Evolutionary conservation across 1,140 invertebrate genomes (phyloP), one percentile per base, ranked within the genome.

Genomic region (Drosophila athabasca): DNA sequence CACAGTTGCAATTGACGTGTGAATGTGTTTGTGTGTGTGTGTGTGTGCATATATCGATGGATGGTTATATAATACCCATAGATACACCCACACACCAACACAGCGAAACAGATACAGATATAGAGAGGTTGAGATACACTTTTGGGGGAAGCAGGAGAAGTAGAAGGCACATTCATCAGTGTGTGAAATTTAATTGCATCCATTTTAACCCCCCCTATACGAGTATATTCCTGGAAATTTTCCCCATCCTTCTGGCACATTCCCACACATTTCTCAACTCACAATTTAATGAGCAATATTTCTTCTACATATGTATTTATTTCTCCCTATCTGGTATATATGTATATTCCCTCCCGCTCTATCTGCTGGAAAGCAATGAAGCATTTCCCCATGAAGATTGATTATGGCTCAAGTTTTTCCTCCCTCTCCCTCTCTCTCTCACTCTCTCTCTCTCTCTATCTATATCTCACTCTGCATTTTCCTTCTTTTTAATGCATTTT

Each of bases 371-470:
- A 44, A 17, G 66, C 76, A 76, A 60, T 72, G 79, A 78, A 75
- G 79, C 69, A 83, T 77, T 58, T 43, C 45, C 81, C 78, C 65
- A 85, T 87, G 69, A 85, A 87, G 81, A 85, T 85, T 85, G 81
- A 85, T 85, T 85, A 85, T 81, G 69, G 82, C 78, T 67, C 68
- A 70, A 87, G 78, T 85, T 81, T 66, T 55, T 17, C 55, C n/a
- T 46, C 22, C 22, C 26, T 44, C 46, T 35, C 48, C 3, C 13
- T 29, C 45, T 39, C 52, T 65, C 51, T 60, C 58, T 65, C 51
- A 51, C 58, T 44, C 35, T 66, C 45, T 54, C 35, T 48, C 0
- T 19, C 17, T 19, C 0, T 19, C 17, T 19, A 19, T 19, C 17
- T 11, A 62, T 69, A 24, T 24, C 22, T 2, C 17, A 19, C 24